Conservation (phyloP, 1,140 invertebrate genomes). For the Rhynchophorus ferrugineus region DNA sequence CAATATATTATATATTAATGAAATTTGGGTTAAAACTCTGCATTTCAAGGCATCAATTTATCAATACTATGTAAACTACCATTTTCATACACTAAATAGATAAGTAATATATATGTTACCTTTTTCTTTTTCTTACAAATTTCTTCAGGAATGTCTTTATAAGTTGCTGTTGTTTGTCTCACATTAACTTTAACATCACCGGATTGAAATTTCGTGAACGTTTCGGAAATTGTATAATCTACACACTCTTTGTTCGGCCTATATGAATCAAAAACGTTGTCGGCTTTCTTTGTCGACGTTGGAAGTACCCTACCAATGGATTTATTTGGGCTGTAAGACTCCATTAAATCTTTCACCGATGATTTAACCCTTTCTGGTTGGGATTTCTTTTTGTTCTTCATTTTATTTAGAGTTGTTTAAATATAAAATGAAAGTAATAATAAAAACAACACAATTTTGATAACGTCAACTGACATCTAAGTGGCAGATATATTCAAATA, state of each 20-base stretch:
- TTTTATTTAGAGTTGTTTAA: neutral
- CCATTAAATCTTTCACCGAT: slow-evolving; percentile 4
- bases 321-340: slow-evolving; percentile 6
- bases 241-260: slow-evolving; percentile 21
- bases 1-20: too few species aligned
- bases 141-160: slow-evolving; percentile 23
- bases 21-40: too few species aligned
- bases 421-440: neutral
- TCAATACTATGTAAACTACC: too few species aligned
- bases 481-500: too few species aligned
- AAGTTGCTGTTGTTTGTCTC: slow-evolving; percentile 26
- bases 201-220: slow-evolving; percentile 27
- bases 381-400: neutral
- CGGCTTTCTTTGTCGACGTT: slow-evolving; percentile 11
- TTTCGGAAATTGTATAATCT: slow-evolving; percentile 34
- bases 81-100: too few species aligned
- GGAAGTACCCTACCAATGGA: slow-evolving; percentile 23
- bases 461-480: too few species aligned
- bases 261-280: slow-evolving; percentile 19
- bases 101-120: too few species aligned
- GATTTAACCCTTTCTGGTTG: neutral
- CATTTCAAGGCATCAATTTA: too few species aligned
- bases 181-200: slow-evolving; percentile 28
- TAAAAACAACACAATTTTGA: too few species aligned
- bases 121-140: slow-evolving; percentile 20